Evolutionary conservation across 1,140 invertebrate species (phyloP).

Genomic region (Nebria ingens): DNA sequence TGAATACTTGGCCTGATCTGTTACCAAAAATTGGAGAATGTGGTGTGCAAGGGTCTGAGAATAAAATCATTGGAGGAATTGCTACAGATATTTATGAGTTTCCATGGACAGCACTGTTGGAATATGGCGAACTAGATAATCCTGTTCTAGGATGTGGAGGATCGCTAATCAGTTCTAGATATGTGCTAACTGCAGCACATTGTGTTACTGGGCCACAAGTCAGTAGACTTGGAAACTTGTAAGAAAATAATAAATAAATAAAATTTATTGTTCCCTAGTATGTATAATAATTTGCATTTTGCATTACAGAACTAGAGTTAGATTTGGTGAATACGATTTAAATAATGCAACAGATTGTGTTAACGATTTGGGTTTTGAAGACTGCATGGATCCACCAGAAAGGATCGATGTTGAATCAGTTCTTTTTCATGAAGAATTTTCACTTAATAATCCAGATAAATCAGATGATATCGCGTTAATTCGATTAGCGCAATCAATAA

Average conservation of each 20-base stretch:
- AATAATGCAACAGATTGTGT: slow-evolving; percentile 8
- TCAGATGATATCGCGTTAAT: slow-evolving; percentile 47
- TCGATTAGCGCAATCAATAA: slow-evolving; percentile 37
- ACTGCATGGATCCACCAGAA: slow-evolving; percentile 16
- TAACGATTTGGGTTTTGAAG: slow-evolving; percentile 8
- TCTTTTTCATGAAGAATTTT: slow-evolving; percentile 21
- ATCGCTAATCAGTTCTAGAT: slow-evolving; percentile 44
- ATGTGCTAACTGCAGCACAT: slow-evolving; percentile 60
- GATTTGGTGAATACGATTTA: slow-evolving; percentile 16
- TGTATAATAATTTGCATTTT: neutral
- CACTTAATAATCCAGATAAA: slow-evolving; percentile 29
- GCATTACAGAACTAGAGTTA: slow-evolving; percentile 1
- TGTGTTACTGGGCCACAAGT: slow-evolving; percentile 35
- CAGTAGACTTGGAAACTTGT: neutral
- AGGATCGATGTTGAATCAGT: neutral
- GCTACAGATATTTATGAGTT: slow-evolving; percentile 33
- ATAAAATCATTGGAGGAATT: slow-evolving; percentile 29
- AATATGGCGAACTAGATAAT: slow-evolving; percentile 35
- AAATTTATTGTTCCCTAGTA: too few relatives aligned
- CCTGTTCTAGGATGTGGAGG: slow-evolving; percentile 43
- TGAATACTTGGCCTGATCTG: neutral
- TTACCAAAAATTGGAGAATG: neutral
- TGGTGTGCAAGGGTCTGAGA: neutral
- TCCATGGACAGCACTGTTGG: slow-evolving; percentile 50
- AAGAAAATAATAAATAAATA: too few relatives aligned